Conservation (phyloP, 1,140 invertebrate species). For the Camponotus pennsylvanicus region DNA sequence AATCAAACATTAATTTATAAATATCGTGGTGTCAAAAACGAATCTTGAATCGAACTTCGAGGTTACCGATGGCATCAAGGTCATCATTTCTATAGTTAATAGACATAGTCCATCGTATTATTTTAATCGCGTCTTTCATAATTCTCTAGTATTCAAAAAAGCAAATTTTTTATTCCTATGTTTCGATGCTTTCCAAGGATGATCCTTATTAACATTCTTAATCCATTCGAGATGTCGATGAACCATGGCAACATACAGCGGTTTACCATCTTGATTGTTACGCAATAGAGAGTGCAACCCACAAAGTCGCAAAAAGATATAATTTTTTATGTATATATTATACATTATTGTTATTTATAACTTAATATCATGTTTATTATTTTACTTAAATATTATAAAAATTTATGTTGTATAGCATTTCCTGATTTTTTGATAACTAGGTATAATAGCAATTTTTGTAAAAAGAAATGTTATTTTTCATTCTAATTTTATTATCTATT, state of each 20-base stretch:
- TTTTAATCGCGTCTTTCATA: conserved; percentile 12
- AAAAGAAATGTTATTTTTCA: neutral
- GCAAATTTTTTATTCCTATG: conserved; percentile 9
- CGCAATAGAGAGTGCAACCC: neutral
- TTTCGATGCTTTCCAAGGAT: conserved; percentile 1
- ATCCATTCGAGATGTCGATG: conserved; percentile 31
- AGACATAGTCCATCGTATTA: neutral
- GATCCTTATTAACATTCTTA: conserved; percentile 30
- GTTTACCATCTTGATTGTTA: neutral
- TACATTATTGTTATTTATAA: neutral
- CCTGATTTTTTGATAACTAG: too few species aligned
- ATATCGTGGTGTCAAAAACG: conserved; percentile 5
- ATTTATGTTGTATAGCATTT: too few species aligned
- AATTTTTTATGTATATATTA: neutral
- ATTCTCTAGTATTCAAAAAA: conserved; percentile 34
- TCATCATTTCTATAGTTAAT: neutral
- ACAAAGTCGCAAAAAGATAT: neutral
- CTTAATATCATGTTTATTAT: neutral
- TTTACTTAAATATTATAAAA: neutral
- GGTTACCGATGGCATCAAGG: conserved; percentile 22
- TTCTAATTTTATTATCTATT: neutral
- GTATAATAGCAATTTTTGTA: neutral
- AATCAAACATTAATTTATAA: conserved; percentile 9
- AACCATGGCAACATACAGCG: conserved; percentile 12
- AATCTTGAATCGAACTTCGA: conserved; percentile 33